phyloP scores from a whole-genome alignment of 2,797 vertebrate genomes.

The Falco biarmicus region DNA sequence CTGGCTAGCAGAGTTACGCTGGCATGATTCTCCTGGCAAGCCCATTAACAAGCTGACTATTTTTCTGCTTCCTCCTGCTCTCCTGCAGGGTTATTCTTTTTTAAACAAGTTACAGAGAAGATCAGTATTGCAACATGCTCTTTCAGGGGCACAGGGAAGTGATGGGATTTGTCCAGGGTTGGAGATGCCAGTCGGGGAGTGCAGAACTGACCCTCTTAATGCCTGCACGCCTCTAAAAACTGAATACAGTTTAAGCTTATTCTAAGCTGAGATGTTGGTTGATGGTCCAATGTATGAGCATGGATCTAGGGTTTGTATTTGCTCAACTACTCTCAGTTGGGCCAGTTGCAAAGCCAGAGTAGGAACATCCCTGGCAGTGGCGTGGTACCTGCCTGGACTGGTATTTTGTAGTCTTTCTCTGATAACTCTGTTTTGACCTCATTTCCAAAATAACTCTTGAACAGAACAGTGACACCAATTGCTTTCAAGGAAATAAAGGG shows the following conservation, averaged over 20 bases:
- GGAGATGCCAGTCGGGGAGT: neutral
- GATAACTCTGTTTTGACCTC: neutral
- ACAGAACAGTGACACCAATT: neutral
- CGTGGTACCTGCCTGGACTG: neutral
- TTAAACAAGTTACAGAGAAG: neutral
- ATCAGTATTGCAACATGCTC: neutral
- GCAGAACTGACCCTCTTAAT: neutral
- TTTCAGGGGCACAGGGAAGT: neutral
- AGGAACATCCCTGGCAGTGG: neutral
- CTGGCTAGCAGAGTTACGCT: neutral
- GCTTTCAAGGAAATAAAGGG: neutral
- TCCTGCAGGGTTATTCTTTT: neutral
- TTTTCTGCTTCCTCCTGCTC: neutral
- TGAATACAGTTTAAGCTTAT: neutral
- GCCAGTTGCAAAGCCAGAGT: neutral
- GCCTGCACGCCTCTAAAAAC: neutral
- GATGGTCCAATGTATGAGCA: fast-evolving
- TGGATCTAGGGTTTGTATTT: neutral
- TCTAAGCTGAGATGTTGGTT: neutral
- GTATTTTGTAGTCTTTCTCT: neutral
- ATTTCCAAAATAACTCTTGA: neutral
- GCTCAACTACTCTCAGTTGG: neutral
- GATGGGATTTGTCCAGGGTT: neutral
- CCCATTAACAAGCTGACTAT: neutral
- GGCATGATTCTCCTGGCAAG: neutral